phyloP scores from a whole-genome alignment of 2,797 vertebrate species.

The Epinephelus coioides region DNA sequence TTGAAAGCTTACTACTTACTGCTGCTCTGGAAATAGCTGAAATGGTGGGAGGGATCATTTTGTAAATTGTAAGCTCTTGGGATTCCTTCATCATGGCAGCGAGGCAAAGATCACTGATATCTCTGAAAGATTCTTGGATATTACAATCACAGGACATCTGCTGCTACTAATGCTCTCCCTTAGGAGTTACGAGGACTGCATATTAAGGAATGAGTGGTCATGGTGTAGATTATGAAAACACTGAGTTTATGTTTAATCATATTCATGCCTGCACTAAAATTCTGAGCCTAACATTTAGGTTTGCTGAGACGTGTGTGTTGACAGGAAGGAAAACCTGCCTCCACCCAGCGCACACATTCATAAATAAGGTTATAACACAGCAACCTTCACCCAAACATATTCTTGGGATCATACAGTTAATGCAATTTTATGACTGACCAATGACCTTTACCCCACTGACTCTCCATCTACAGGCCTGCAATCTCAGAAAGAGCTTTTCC shows the following conservation, averaged over 20 bases:
- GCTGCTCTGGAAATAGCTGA: constrained; percentile 5
- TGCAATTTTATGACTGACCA: not conserved
- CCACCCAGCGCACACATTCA: not conserved
- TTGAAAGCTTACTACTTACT: not conserved
- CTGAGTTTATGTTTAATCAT: constrained; percentile 19
- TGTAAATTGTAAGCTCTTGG: constrained; percentile 33
- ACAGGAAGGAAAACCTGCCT: not conserved
- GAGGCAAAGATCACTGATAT: constrained; percentile 56
- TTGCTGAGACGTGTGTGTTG: not conserved
- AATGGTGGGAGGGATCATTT: constrained; percentile 27
- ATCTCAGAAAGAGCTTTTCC: constrained; percentile 33
- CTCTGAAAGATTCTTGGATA: constrained; percentile 60
- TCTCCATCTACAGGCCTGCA: constrained; percentile 6
- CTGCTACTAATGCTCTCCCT: constrained; percentile 61
- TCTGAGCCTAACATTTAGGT: not conserved
- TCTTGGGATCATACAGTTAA: constrained; percentile 2
- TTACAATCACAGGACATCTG: constrained; percentile 69
- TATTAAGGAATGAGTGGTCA: constrained; percentile 42
- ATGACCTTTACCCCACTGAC: constrained; percentile 31
- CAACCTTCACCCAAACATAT: constrained; percentile 29
- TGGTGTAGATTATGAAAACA: constrained; percentile 35
- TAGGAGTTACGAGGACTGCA: constrained; percentile 46
- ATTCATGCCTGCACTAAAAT: not conserved
- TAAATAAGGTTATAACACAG: constrained; percentile 10
- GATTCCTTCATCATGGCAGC: constrained; percentile 41